These are phyloP conservation scores for Scatophagus argus DNA, from an alignment of 2,113 vertebrate species.

Conservation along the genomic window DNA sequence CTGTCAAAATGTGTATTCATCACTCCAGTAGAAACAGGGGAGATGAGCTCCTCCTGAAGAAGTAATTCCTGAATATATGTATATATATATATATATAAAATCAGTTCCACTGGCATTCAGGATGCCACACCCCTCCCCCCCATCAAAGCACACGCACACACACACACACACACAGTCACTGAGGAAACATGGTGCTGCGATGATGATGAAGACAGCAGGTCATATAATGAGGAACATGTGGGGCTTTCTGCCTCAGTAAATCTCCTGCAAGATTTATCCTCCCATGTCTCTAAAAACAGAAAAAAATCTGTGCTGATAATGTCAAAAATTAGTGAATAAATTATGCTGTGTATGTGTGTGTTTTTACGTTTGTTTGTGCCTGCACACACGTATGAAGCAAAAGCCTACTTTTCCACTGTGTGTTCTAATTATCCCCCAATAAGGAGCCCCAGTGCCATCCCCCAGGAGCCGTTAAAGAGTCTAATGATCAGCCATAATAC, in stretches of 20 bases:
- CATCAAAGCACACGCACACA: neutral
- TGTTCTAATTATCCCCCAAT: constrained; percentile 78
- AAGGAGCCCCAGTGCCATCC: constrained; percentile 65
- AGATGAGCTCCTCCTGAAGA: constrained; percentile 38
- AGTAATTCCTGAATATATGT: constrained; percentile 41
- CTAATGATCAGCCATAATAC: constrained; percentile 84
- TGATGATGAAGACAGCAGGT: constrained; percentile 61
- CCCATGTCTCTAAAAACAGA: constrained; percentile 1
- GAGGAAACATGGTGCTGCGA: constrained; percentile 29
- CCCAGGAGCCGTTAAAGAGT: constrained; percentile 78
- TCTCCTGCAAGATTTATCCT: constrained; percentile 45
- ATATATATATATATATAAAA: constrained; percentile 33
- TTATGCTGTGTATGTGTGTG: constrained; percentile 18
- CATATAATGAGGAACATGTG: constrained; percentile 68
- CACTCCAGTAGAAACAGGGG: constrained; percentile 29
- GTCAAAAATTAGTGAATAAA: constrained; percentile 41
- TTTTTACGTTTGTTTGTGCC: constrained; percentile 43
- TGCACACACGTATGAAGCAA: constrained; percentile 47
- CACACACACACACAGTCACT: neutral
- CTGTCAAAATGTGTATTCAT: constrained; percentile 65
- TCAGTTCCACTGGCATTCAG: constrained; percentile 40
- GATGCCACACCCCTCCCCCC: neutral
- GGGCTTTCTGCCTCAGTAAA: constrained; percentile 61
- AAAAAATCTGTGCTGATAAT: constrained; percentile 26
- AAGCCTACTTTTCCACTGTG: constrained; percentile 68